phyloP scores from a whole-genome alignment of 2,113 vertebrate species.

The Charadrius vociferus region DNA sequence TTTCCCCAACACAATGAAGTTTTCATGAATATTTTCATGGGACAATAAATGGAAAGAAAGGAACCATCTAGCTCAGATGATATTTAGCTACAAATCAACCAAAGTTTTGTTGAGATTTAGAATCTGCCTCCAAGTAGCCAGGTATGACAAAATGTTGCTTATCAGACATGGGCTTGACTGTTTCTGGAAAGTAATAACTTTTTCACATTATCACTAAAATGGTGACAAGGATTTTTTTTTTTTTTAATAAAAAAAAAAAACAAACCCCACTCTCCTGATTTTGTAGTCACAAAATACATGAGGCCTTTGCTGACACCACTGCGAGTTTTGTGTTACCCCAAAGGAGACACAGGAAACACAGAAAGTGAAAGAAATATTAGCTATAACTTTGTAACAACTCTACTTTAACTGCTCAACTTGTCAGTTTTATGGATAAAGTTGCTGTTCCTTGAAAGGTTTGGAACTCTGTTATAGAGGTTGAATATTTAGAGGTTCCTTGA shows the following conservation, averaged over 20 bases:
- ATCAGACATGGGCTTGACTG: not conserved
- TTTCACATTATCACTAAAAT: not conserved
- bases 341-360: not conserved
- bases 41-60: fast-evolving
- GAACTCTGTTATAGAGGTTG: not conserved
- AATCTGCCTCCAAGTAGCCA: not conserved
- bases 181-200: not conserved
- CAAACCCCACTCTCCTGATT: not conserved
- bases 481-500: not conserved
- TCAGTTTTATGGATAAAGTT: not conserved
- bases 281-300: fast-evolving
- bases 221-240: fast-evolving
- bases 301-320: not conserved
- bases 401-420: not conserved
- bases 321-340: not conserved
- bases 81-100: not conserved
- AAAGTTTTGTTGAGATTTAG: not conserved
- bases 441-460: not conserved
- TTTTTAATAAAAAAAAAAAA: not conserved
- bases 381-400: not conserved
- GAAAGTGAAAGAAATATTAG: not conserved
- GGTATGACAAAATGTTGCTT: not conserved
- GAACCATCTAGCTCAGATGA: not conserved
- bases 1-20: not conserved
- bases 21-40: not conserved